Base-by-base conservation (phyloP, 2,113 vertebrate species). In the Mus spicilegus region DNA sequence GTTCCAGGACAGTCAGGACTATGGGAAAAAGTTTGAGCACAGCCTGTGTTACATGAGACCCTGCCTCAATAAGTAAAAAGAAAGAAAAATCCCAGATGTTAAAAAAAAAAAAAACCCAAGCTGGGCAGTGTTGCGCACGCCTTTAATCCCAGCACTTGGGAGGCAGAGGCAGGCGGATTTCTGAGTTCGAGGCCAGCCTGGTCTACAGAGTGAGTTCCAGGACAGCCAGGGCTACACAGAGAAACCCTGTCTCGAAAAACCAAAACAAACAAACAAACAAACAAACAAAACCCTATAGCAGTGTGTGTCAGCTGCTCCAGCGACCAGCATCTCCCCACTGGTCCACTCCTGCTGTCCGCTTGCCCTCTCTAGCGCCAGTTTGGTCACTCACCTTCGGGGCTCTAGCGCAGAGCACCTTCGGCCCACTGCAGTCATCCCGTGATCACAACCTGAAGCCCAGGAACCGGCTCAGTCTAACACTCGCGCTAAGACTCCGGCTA, bases 311-410 rank as follows among this genome's bases (percentile, higher is more conserved):
- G 51, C 33, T 61, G 73, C 49, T 72, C 12, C 51, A n/a, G 54
- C 72, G 39, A 61, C 82, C 76, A 49, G 0, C 33, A 86, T 94
- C 89, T 93, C 72, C 72, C 49, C 22, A 20, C 90, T 46, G 14
- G 76, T 69, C 28, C 81, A 63, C 80, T 75, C 56, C 39, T 8
- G 58, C n/a, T 77, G 76, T 63, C 9, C 28, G 6, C 56, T 30
- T 65, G 49, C 76, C 76, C 86, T 95, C 65, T 81, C 72, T 33
- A 30, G 49, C 67, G 58, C 81, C 86, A 72, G 86, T 78, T 89
- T 13, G 8, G 69, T 89, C 85, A 98, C 99, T 99, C 98, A 99
- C 99, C 99, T 98, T 97, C 94, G 96, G 93, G 97, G 97, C 84
- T 96, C 97, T 98, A 98, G 88, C 19, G 96, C 92, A 56, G 98